Evolutionary conservation across 2,113 vertebrate genomes (phyloP).

Genomic region (Sinocyclocheilus maitianheensis): DNA sequence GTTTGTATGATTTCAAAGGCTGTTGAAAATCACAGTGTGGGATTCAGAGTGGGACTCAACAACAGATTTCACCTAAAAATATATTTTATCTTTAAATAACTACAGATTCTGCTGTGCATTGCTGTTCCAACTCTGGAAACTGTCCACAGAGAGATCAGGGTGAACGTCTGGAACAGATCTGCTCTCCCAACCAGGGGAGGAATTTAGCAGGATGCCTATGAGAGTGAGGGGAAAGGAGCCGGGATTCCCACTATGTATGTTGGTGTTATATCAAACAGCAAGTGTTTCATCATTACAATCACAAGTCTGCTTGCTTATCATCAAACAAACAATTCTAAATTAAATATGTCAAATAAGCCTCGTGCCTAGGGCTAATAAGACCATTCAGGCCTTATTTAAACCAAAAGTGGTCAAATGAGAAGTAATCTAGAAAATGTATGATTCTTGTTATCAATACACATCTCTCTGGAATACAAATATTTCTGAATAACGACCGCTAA

Average conservation of each 20-base stretch:
- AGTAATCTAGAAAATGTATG: too few relatives aligned
- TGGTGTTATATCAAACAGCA: not conserved
- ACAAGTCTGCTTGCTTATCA: not conserved
- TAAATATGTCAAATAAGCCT: not conserved
- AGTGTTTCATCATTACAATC: not conserved
- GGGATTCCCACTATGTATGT: conserved; percentile 5
- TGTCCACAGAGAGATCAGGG: not conserved
- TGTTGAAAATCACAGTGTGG: too few relatives aligned
- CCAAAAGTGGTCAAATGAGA: too few relatives aligned
- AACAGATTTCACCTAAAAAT: not conserved
- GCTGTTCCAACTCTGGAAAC: conserved; percentile 4
- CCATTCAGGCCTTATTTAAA: not conserved
- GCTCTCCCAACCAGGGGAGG: conserved; percentile 57
- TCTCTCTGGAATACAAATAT: not conserved
- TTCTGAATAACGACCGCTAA: not conserved
- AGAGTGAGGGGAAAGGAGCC: conserved; percentile 42
- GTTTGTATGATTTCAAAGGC: not conserved
- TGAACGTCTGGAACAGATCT: conserved; percentile 52
- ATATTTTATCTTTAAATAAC: not conserved
- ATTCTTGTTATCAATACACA: not conserved
- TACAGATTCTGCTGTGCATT: not conserved
- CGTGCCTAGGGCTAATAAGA: not conserved
- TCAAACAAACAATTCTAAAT: not conserved
- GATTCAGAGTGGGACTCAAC: not conserved
- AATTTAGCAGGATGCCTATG: conserved; percentile 66